These are phyloP conservation scores for Bradypodion ventrale DNA, from an alignment of 2,797 vertebrate species.

Conservation along the genomic window DNA sequence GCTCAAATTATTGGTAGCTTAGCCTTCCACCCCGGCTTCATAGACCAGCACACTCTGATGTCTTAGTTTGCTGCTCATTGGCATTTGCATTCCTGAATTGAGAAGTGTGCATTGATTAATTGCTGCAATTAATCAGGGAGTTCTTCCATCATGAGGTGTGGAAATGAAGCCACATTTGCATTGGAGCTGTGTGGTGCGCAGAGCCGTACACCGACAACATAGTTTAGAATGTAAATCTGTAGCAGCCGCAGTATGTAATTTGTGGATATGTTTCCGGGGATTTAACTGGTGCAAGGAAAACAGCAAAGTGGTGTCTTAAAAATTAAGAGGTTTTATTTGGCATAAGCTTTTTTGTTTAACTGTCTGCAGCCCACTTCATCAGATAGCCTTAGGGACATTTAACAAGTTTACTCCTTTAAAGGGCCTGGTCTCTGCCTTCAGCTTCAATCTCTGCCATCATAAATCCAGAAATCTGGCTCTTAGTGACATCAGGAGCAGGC, in stretches of 20 bases:
- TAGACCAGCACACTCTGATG: neutral
- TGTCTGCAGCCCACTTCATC: too few relatives aligned
- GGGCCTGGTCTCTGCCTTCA: neutral
- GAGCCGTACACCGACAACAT: neutral
- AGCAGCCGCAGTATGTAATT: too few relatives aligned
- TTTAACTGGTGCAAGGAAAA: too few relatives aligned
- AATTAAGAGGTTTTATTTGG: too few relatives aligned
- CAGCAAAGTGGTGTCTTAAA: too few relatives aligned
- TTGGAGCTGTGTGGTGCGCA: neutral
- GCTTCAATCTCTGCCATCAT: neutral
- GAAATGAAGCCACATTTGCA: constrained; percentile 8
- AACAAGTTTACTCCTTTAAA: neutral
- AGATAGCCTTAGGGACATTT: neutral
- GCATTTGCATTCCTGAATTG: constrained; percentile 12
- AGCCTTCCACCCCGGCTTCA: neutral
- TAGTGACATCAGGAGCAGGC: neutral
- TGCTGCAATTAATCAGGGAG: constrained; percentile 24
- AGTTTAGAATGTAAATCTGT: too few relatives aligned
- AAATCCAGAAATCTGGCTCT: neutral
- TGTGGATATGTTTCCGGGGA: too few relatives aligned
- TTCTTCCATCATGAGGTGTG: neutral
- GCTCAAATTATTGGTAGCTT: neutral
- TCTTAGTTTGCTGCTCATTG: constrained; percentile 16
- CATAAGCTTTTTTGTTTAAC: too few relatives aligned
- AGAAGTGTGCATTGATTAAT: constrained; percentile 13